These are phyloP conservation scores for Leguminivora glycinivorella DNA, from an alignment of 1,140 invertebrate species.

Conservation along the genomic window DNA sequence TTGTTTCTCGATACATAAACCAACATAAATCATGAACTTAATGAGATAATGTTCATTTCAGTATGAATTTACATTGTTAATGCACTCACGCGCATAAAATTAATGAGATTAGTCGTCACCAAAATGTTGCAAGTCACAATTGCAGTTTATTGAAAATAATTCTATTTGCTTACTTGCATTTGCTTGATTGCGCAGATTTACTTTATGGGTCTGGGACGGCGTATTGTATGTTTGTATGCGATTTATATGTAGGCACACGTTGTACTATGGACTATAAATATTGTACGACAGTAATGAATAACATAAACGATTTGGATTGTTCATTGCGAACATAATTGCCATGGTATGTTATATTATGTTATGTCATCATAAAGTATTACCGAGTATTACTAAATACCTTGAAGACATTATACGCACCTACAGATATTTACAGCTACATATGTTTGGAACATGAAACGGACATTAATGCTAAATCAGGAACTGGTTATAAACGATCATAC, in stretches of 20 bases:
- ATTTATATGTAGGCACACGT: constrained; percentile 18
- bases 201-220: neutral
- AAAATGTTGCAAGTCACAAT: neutral
- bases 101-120: neutral
- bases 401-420: no score
- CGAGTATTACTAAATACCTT: neutral
- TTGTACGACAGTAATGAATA: constrained; percentile 12
- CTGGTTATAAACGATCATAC: no score
- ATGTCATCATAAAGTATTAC: no score
- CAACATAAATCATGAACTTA: constrained; percentile 3
- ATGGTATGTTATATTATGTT: no score
- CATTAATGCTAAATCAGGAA: no score
- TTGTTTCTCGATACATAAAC: neutral
- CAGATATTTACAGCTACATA: no score
- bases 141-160: constrained; percentile 13
- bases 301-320: constrained; percentile 4
- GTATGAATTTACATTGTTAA: constrained; percentile 10
- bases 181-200: no score
- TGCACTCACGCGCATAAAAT: constrained; percentile 20
- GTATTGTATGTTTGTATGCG: neutral
- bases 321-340: neutral
- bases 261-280: constrained; percentile 13
- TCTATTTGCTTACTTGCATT: neutral
- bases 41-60: constrained; percentile 9
- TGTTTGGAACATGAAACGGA: no score